Evolutionary conservation across 2,113 vertebrate genomes (phyloP).

Genomic region (Nycticryphes semicollaris): DNA sequence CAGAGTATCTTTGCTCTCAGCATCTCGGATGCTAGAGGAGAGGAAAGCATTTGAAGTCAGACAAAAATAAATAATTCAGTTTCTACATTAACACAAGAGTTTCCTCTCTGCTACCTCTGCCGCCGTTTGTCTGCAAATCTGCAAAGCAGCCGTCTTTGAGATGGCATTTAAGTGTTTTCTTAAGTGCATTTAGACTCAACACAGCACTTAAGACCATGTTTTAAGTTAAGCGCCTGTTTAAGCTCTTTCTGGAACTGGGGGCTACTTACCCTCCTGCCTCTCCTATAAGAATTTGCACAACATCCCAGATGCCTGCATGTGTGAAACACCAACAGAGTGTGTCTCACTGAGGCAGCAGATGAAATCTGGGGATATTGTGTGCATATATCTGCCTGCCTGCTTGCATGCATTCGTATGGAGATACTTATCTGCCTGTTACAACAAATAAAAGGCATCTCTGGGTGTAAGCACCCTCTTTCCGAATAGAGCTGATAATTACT

Average conservation of each 20-base stretch:
- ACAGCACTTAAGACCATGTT: neutral
- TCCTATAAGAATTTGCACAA: neutral
- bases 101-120: neutral
- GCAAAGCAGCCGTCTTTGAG: neutral
- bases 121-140: neutral
- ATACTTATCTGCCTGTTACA: neutral
- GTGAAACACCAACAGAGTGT: accelerated
- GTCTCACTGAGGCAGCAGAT: neutral
- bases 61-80: slow-evolving; percentile 14
- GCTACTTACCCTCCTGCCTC: neutral
- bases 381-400: no score
- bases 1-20: neutral
- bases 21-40: neutral
- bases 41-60: slow-evolving; percentile 13
- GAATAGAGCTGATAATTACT: neutral
- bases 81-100: neutral
- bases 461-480: neutral
- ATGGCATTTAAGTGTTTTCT: neutral
- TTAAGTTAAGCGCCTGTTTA: neutral
- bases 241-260: neutral
- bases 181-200: neutral
- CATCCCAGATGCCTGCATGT: accelerated
- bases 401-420: neutral
- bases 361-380: neutral
- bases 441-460: neutral